Evolutionary conservation across 1,140 invertebrate genomes (phyloP).

Genomic region (Apocrypta bakeri): DNA sequence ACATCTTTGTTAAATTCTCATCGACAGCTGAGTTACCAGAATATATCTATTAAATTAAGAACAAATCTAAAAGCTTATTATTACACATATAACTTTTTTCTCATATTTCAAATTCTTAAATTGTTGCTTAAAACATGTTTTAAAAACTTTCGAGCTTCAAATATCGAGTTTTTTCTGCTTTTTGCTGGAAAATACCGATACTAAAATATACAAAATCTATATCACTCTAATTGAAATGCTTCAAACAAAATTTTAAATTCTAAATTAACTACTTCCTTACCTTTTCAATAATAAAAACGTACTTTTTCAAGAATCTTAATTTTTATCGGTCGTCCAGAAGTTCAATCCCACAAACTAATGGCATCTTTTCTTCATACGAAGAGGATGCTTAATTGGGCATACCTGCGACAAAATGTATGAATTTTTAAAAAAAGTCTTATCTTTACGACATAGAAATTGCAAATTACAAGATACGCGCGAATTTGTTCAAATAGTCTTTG

Average conservation of each 20-base stretch:
- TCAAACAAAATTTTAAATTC: too few relatives aligned
- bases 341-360: too few relatives aligned
- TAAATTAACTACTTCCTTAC: background rate
- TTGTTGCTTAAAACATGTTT: background rate
- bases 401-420: background rate
- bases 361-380: background rate
- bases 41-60: background rate
- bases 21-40: background rate
- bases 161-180: background rate
- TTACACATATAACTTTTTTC: background rate
- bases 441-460: too few relatives aligned
- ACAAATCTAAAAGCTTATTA: background rate
- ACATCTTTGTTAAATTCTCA: background rate
- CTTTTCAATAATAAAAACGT: too few relatives aligned
- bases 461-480: too few relatives aligned
- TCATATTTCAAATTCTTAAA: background rate
- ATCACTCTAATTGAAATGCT: too few relatives aligned
- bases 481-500: too few relatives aligned
- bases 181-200: background rate
- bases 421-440: constrained; percentile 22
- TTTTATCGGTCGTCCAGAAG: background rate
- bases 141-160: background rate
- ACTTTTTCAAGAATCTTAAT: background rate
- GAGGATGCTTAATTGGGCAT: too few relatives aligned
- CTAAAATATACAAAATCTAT: background rate